Percentiles rank a stretch among this genome's conserved stretches.
Evolutionary conservation across 2,113 vertebrate genomes (phyloP).

Genomic region (Grantiella picta): DNA sequence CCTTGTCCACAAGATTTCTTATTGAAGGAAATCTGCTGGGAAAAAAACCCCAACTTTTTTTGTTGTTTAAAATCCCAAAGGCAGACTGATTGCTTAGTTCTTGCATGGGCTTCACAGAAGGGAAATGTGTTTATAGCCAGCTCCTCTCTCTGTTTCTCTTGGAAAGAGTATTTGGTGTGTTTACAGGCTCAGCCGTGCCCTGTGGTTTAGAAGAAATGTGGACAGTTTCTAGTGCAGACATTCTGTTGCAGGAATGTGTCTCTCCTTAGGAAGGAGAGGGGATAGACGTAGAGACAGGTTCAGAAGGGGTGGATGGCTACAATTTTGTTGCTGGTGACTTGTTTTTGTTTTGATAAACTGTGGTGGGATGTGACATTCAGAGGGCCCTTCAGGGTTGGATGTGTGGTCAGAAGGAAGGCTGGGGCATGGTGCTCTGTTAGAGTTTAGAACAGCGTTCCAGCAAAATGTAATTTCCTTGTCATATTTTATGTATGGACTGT

Average conservation of each 20-base stretch:
- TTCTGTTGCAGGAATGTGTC: neutral
- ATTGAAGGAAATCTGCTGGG: neutral
- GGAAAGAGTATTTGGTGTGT: neutral
- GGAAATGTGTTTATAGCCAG: neutral
- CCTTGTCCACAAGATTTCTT: neutral
- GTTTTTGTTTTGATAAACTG: neutral
- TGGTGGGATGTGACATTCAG: neutral
- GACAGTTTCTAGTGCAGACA: neutral
- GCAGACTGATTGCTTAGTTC: neutral
- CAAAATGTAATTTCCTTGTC: slow-evolving; percentile 33
- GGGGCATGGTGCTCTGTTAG: neutral
- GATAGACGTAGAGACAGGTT: neutral
- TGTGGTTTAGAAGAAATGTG: neutral
- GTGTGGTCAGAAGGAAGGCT: neutral
- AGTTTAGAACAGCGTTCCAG: neutral
- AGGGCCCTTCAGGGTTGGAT: neutral
- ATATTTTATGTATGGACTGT: slow-evolving; percentile 57
- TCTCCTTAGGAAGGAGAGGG: neutral
- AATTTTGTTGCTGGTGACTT: neutral
- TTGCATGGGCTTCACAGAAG: neutral
- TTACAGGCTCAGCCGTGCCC: neutral
- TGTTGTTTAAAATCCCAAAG: neutral
- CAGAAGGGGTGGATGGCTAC: neutral
- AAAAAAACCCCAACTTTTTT: neutral
- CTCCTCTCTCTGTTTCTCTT: neutral